Base-by-base conservation (phyloP, 2,888 invertebrate species). In the Cheiracanthium punctorium region DNA sequence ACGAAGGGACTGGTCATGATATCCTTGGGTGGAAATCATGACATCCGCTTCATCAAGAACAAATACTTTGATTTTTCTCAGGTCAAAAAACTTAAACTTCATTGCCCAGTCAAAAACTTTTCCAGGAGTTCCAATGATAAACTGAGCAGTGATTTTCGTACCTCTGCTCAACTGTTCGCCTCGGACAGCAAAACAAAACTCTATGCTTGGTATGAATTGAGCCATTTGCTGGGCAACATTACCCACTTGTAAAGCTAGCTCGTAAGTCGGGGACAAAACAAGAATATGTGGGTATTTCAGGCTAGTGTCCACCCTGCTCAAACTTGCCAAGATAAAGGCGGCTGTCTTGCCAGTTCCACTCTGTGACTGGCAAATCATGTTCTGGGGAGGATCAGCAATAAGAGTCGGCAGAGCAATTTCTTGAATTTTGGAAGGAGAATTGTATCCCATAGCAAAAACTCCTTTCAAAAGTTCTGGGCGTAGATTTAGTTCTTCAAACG, bases 291-390 rank as follows among this genome's bases (percentile, higher is more conserved):
- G 97, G 92, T 95, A 95, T 89, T 95, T 93, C 89, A 95, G 94
- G 17, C 93, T 92, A 0, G 95, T 92, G 91, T 99, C 96, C 1
- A 99, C 96, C 90, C 98, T 94, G 90, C 96, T 97, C 58, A 99
- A 92, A 97, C 99, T 98, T 0, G 98, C 98, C 87, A 99, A 93
- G 17, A 98, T 96, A 93, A 99, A 99, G 7, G 99, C 98, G 43
- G 99, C 99, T 0, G 99, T 99, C 93, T 99, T 99, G 69, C 99
- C 99, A 77, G 99, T 99, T 87, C 99, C 99, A 69, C 98, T 98
- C 91, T 99, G 99, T 80, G 98, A 97, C 92, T 99, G 99, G 1
- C 99, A 99, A 90, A 99, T 99, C 95, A 99, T 95, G 92, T 99
- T 99, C 91, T 97, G 96, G 30, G 98, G 98, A 12, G 98, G 98